A percentile compares a stretch with the other conserved stretches of the same genome.
Conservation (phyloP, 1,140 invertebrate genomes). For the Habropoda laboriosa region DNA sequence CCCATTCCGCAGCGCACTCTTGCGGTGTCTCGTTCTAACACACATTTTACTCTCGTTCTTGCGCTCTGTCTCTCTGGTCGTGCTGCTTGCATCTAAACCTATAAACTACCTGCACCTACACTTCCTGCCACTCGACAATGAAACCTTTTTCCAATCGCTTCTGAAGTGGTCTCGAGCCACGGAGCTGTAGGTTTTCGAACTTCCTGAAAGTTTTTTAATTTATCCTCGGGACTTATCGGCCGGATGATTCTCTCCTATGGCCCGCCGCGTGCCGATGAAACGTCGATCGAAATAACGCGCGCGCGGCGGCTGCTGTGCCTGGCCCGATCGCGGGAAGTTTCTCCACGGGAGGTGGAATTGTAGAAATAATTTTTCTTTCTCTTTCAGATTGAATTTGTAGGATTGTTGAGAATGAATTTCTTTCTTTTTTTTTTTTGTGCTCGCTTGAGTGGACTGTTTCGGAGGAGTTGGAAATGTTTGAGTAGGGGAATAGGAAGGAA, state of each 20-base stretch:
- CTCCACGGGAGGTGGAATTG: too few species aligned
- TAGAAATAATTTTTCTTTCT: not conserved
- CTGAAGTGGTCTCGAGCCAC: slow-evolving; percentile 14
- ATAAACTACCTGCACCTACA: slow-evolving; percentile 58
- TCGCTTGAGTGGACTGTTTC: too few species aligned
- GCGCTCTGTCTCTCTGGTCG: slow-evolving; percentile 1
- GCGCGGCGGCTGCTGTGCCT: too few species aligned
- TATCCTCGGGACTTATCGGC: not conserved
- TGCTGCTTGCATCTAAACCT: slow-evolving; percentile 57
- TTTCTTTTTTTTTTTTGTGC: too few species aligned
- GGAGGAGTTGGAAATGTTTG: too few species aligned
- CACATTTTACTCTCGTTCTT: not conserved
- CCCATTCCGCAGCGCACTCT: too few species aligned
- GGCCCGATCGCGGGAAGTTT: too few species aligned
- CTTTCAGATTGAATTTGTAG: not conserved
- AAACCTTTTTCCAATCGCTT: slow-evolving; percentile 57
- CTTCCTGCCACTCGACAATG: slow-evolving; percentile 45
- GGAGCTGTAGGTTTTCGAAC: slow-evolving; percentile 17
- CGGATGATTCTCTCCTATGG: not conserved
- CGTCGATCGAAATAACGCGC: not conserved
- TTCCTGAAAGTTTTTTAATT: slow-evolving; percentile 41
- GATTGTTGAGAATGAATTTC: not conserved
- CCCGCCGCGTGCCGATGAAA: not conserved
- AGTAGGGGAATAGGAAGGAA: too few species aligned
- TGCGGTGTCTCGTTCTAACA: too few species aligned